Evolutionary conservation across 2,888 invertebrate genomes (phyloP).

Genomic region (Heliothis peltigera): DNA sequence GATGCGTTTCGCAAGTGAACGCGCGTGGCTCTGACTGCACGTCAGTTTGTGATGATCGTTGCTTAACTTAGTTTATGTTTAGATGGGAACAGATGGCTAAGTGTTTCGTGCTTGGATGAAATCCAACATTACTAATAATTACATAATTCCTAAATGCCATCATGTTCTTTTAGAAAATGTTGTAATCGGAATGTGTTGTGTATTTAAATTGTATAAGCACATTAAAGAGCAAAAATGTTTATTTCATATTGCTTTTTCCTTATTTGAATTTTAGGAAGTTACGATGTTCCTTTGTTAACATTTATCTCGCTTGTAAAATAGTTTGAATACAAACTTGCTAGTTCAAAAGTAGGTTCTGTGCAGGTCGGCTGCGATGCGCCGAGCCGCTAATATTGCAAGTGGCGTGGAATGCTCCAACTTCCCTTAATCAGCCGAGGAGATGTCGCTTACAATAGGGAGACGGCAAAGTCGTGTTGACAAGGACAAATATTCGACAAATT

Average conservation of each 20-base stretch:
- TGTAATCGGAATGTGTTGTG: background rate
- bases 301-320: constrained; percentile 45
- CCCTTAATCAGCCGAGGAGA: constrained; percentile 67
- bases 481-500: constrained; percentile 59
- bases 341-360: constrained; percentile 46
- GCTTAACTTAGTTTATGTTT: constrained; percentile 21
- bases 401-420: constrained; percentile 65
- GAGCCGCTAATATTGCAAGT: constrained; percentile 64
- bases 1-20: constrained; percentile 49
- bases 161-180: constrained; percentile 5
- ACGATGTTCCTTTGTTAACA: constrained; percentile 46
- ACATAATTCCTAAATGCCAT: constrained; percentile 3
- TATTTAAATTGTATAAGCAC: constrained; percentile 4
- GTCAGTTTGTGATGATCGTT: constrained; percentile 30
- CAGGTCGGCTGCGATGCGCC: constrained; percentile 45
- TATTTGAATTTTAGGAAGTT: constrained; percentile 38
- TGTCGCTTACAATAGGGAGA: constrained; percentile 59
- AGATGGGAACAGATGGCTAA: constrained; percentile 14
- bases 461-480: constrained; percentile 45
- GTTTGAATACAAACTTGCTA: constrained; percentile 39
- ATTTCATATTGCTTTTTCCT: constrained; percentile 23
- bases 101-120: constrained; percentile 26
- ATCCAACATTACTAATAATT: constrained; percentile 9
- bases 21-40: constrained; percentile 22
- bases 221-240: constrained; percentile 22